Evolutionary conservation across 2,888 invertebrate species (phyloP), one percentile per base, ranked within the genome.

Genomic region (Apotomis capreana): DNA sequence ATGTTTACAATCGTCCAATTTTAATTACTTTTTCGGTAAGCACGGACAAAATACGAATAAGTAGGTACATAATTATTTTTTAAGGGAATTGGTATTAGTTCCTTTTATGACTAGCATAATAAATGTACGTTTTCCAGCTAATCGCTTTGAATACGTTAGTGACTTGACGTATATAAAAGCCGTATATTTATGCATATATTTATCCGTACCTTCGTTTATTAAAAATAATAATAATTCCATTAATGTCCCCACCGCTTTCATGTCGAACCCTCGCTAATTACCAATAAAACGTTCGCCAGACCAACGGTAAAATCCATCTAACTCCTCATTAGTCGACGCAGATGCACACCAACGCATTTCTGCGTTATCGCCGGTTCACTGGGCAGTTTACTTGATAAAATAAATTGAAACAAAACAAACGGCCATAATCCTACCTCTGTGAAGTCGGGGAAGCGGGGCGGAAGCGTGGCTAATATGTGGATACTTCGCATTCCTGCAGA

Each of bases 321-420:
- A 85, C 86, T 90, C 85, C 83, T 89, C 89, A 90, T 90, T 91
- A 89, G 87, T 84, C 81, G 78, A 81, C 62, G 76, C 73, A 70
- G 73, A 77, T 71, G 74, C 70, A 73, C 73, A 75, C 76, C 76
- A 72, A 83, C 89, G 89, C 89, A 91, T 89, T 88, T 88, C 88
- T 87, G 85, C 79, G 87, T 92, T 92, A 90, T 76, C 77, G 85
- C 76, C 91, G 79, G 84, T 77, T 84, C 92, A 92, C 75, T 92
- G 92, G 81, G 88, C 84, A 83, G 87, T 90, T 91, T 91, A 91
- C 91, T 92, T 91, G 91, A 93, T 92, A 92, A 92, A 92, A 93
- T 93, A 91, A 91, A 92, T 92, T 91, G 89, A 89, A 88, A 90
- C 90, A 90, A 91, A 92, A 92, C 92, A 92, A 92, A 91, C 90